Evolutionary conservation across 2,888 invertebrate species (phyloP).

Genomic region (Trachelus troglodyta): DNA sequence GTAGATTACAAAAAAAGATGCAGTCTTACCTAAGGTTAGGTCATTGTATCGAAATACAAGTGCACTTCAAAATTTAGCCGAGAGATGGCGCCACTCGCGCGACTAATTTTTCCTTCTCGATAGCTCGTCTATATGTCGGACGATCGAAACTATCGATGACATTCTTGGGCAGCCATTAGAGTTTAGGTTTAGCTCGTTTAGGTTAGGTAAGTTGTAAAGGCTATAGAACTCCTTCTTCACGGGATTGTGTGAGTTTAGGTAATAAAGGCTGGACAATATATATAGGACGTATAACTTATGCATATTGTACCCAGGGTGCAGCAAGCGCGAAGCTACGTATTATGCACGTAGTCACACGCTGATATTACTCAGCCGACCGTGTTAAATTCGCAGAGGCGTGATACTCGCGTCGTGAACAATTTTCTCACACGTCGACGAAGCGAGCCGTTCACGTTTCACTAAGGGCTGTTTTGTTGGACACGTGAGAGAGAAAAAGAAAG

Average conservation of each 20-base stretch:
- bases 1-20: neutral
- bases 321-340: neutral
- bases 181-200: neutral
- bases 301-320: neutral
- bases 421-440: conserved; percentile 38
- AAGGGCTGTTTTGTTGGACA: neutral
- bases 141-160: neutral
- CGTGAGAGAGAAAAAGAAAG: neutral
- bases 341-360: neutral
- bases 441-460: conserved; percentile 5
- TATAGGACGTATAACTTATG: neutral
- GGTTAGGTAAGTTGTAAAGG: neutral
- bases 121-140: neutral
- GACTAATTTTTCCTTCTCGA: neutral
- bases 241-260: neutral
- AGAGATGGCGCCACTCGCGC: neutral
- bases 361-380: conserved; percentile 30
- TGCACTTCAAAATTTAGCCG: neutral
- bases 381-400: conserved; percentile 42
- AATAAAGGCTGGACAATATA: neutral
- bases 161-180: neutral
- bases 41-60: neutral
- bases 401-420: conserved; percentile 44
- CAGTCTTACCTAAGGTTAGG: neutral
- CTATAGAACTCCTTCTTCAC: neutral